Evolutionary conservation across 1,140 invertebrate genomes (phyloP), one percentile per base, ranked within the genome.

Genomic region (Calycopis cecrops): DNA sequence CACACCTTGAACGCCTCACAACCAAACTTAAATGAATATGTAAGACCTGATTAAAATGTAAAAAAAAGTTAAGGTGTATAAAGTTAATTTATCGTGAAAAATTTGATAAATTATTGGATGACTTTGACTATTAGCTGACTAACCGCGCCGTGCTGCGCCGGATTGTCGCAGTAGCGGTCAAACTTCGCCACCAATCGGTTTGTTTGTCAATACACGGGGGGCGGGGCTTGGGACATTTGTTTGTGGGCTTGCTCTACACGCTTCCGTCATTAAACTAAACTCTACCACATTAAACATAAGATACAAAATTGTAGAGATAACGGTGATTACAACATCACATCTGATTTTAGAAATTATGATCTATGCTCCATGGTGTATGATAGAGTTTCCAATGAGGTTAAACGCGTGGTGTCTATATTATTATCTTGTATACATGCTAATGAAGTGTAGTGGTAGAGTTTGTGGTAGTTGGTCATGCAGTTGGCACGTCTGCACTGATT

Each of bases 381-480:
- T 38, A 52, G 59, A 60, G 61, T 69, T 50, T 76, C 44, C 57
- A 48, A 48, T 56, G 4, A 0, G 21, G 1, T 48, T 9, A 1
- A 33, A 51, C 56, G 66, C 38, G 52, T 67, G 68, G 65, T 76
- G 76, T 73, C 65, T 79, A 72, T 76, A 73, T 77, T 73, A 73
- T 83, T 76, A 53, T 53, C 38, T 77, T 79, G 79, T 85, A 61
- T 71, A 77, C 67, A 74, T 77, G 77, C 73, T 85, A 84, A 84
- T 84, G 75, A 81, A 76, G 75, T 70, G 69, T 76, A 78, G 76
- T 65, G 76, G 69, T 67, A 69, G 83, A 86, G 83, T 86, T 83
- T 79, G 80, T 73, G 75, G 75, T 82, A 79, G 80, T 80, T 77
- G 73, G 66, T 83, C 83, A 78, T 73, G 69, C 79, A 73, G 80